phyloP scores from a whole-genome alignment of 2,888 invertebrate genomes.

The Tipula helvola region DNA sequence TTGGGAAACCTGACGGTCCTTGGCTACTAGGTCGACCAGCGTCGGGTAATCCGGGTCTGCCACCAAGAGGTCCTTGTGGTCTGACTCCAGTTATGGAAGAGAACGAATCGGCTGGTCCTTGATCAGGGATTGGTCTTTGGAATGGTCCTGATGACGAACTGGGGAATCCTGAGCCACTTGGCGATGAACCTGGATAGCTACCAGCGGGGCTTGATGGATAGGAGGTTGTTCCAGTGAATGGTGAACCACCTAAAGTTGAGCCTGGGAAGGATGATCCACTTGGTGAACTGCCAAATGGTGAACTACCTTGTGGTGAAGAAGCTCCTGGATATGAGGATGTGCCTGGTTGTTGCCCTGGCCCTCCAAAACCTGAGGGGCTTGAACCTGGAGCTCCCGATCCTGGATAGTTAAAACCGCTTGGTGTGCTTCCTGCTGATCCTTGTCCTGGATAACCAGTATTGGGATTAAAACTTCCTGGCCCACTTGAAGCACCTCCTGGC shows the following conservation, averaged over 20 bases:
- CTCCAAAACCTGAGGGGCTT: not conserved
- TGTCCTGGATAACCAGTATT: slow-evolving; percentile 15
- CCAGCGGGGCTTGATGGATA: slow-evolving; percentile 12
- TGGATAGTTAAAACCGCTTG: slow-evolving; percentile 11
- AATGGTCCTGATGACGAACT: not conserved
- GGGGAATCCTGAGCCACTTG: not conserved
- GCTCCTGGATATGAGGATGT: slow-evolving; percentile 18
- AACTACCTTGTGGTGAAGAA: slow-evolving; percentile 16
- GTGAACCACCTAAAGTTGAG: not conserved
- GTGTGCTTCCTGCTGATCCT: not conserved
- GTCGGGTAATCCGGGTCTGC: slow-evolving; percentile 25
- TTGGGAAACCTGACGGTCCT: slow-evolving; percentile 21
- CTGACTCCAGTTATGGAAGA: slow-evolving; percentile 14
- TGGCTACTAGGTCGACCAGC: slow-evolving; percentile 21
- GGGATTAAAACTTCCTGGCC: slow-evolving; percentile 12
- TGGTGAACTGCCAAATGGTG: slow-evolving; percentile 13
- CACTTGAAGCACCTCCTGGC: slow-evolving; percentile 10
- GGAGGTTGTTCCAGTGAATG: slow-evolving; percentile 15
- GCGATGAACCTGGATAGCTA: not conserved
- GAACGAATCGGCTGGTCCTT: slow-evolving; percentile 7
- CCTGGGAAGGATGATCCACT: slow-evolving; percentile 13
- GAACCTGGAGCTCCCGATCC: not conserved
- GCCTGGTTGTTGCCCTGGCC: not conserved
- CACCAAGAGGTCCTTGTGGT: slow-evolving; percentile 12
- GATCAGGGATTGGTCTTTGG: slow-evolving; percentile 6